phyloP scores from a whole-genome alignment of 2,888 invertebrate species.

The Diogma glabrata region DNA sequence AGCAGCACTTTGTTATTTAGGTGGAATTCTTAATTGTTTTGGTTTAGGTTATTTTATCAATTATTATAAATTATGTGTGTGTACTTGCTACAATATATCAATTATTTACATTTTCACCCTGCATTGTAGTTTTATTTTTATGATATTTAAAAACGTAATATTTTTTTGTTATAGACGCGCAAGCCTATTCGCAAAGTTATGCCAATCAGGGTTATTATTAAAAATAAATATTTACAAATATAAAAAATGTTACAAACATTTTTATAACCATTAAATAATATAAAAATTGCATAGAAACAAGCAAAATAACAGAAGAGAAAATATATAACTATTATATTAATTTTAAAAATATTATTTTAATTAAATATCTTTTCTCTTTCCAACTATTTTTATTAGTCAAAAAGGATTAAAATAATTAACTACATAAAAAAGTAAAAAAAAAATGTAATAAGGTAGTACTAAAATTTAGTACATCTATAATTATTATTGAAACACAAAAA shows the following conservation, averaged over 20 bases:
- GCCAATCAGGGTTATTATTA: conserved; percentile 21
- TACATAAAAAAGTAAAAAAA: background rate
- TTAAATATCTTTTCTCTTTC: background rate
- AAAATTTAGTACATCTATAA: conserved; percentile 9
- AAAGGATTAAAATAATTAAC: background rate
- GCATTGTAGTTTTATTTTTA: conserved; percentile 4
- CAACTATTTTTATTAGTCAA: conserved; percentile 1
- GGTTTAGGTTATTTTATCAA: background rate
- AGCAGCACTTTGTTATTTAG: too few species aligned
- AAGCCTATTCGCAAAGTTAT: conserved; percentile 35
- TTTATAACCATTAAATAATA: conserved; percentile 3
- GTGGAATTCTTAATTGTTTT: background rate
- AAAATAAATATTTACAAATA: conserved; percentile 2
- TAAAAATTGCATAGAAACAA: conserved; percentile 1
- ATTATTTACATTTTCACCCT: conserved; percentile 5
- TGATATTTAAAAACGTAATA: conserved; percentile 4
- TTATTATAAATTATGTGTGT: background rate
- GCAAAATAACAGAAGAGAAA: background rate
- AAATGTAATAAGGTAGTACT: conserved; percentile 7
- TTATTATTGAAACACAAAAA: conserved; percentile 7
- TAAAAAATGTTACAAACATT: background rate
- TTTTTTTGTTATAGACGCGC: conserved; percentile 26
- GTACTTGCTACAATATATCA: background rate
- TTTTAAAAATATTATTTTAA: too few species aligned
- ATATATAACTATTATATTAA: too few species aligned